phyloP scores from a whole-genome alignment of 2,888 invertebrate genomes.

The Aethes cnicana region DNA sequence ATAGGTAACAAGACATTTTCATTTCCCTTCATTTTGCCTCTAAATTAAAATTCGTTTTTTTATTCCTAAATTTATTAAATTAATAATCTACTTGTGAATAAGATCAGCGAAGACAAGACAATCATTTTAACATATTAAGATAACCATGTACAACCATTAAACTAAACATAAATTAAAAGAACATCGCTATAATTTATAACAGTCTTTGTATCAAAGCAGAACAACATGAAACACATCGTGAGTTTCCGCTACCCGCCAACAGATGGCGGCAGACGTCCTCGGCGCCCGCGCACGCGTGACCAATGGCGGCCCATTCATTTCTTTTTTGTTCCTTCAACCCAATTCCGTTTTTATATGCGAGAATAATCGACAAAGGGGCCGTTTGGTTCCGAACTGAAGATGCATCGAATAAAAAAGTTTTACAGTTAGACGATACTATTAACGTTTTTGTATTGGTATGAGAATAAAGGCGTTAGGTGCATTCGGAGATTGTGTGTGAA shows the following conservation, averaged over 20 bases:
- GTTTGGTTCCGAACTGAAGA: slow-evolving; percentile 58
- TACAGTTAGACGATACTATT: slow-evolving; percentile 44
- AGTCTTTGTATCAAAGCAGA: slow-evolving; percentile 5
- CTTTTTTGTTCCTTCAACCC: slow-evolving; percentile 62
- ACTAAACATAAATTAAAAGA: not conserved
- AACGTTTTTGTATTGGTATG: slow-evolving; percentile 21
- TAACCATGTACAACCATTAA: not conserved
- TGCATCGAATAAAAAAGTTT: slow-evolving; percentile 49
- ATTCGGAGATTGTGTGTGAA: slow-evolving; percentile 35
- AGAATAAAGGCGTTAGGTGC: slow-evolving; percentile 25
- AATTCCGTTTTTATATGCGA: slow-evolving; percentile 71
- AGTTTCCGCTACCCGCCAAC: slow-evolving; percentile 26
- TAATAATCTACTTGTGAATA: too few species aligned
- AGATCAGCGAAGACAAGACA: too few species aligned
- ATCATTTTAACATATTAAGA: not conserved
- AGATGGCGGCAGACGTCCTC: slow-evolving; percentile 40
- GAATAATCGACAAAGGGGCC: slow-evolving; percentile 70
- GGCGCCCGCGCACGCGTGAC: slow-evolving; percentile 46
- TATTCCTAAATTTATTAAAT: too few species aligned
- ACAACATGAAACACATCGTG: not conserved
- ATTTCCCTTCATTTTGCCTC: too few species aligned
- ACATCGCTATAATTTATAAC: not conserved
- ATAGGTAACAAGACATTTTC: too few species aligned
- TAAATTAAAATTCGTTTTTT: too few species aligned
- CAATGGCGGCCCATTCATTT: slow-evolving; percentile 49